Conservation (phyloP, 1,140 invertebrate species). For the Nautilus pompilius region DNA sequence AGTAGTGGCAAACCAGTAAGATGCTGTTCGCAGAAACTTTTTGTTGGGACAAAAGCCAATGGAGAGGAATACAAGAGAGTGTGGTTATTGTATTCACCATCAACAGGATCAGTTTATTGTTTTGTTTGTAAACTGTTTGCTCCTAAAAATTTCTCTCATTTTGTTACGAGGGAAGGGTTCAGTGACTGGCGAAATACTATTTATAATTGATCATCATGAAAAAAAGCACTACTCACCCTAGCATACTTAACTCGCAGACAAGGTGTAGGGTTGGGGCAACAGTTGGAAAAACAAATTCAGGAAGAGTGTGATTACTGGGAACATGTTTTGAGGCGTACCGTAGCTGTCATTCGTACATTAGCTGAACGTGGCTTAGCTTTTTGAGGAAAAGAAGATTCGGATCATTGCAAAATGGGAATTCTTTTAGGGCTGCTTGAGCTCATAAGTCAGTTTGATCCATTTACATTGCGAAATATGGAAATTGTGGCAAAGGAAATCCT, state of each 20-base stretch:
- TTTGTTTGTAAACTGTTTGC: conserved; percentile 8
- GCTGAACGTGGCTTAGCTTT: conserved; percentile 22
- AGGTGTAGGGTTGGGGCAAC: conserved; percentile 12
- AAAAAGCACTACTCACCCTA: conserved; percentile 18
- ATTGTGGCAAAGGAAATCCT: conserved; percentile 5
- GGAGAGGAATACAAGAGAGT: conserved; percentile 6
- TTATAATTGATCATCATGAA: conserved; percentile 12
- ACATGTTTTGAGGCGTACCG: conserved; percentile 12
- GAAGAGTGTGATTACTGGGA: conserved; percentile 13
- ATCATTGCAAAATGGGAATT: conserved; percentile 24
- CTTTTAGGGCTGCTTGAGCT: conserved; percentile 20
- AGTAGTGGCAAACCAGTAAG: conserved; percentile 24
- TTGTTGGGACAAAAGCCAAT: conserved; percentile 1
- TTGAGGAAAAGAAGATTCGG: conserved; percentile 22
- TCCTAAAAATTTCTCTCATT: conserved; percentile 1
- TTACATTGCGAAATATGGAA: conserved; percentile 15
- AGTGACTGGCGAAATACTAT: conserved; percentile 6
- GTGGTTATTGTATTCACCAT: not conserved
- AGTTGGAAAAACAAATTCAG: conserved; percentile 22
- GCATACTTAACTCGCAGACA: conserved; percentile 20
- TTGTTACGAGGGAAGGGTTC: conserved; percentile 4
- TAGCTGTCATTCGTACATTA: conserved; percentile 23
- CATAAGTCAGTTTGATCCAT: conserved; percentile 21
- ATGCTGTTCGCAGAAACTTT: conserved; percentile 16
- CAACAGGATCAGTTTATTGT: conserved; percentile 6